Conservation (phyloP, 2,888 invertebrate species). For the Elegia similella region DNA sequence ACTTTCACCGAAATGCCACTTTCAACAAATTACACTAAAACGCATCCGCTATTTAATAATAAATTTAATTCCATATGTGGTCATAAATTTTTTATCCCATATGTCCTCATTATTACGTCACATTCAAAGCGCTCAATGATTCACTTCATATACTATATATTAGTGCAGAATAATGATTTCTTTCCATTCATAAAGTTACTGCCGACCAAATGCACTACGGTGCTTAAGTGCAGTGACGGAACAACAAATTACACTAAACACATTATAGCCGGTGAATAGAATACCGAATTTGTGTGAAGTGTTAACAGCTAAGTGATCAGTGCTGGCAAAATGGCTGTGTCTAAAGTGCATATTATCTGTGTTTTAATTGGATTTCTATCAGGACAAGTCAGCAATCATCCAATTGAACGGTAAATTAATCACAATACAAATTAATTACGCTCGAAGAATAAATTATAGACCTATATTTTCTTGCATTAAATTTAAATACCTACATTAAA, state of each 20-base stretch:
- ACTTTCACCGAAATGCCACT: too few species aligned
- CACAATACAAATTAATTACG: too few species aligned
- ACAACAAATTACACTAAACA: not conserved
- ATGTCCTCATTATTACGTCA: not conserved
- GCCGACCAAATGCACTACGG: conserved; percentile 22
- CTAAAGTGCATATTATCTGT: conserved; percentile 2
- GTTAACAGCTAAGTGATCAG: not conserved
- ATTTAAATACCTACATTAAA: too few species aligned
- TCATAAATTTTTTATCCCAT: not conserved
- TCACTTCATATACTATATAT: conserved; percentile 23
- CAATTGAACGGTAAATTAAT: not conserved
- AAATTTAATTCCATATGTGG: not conserved
- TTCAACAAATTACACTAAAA: not conserved
- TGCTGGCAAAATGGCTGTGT: conserved; percentile 10
- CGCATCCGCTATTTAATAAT: not conserved
- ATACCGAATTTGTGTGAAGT: conserved; percentile 2
- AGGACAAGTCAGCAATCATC: not conserved
- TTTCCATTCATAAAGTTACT: conserved; percentile 25
- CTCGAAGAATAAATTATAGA: too few species aligned
- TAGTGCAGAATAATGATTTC: conserved; percentile 17
- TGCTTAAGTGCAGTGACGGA: conserved; percentile 14
- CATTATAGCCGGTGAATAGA: not conserved
- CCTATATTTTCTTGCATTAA: too few species aligned
- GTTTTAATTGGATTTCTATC: conserved; percentile 8
- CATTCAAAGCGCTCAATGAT: conserved; percentile 16